A percentile compares a stretch with the other conserved stretches of the same genome.
Evolutionary conservation across 2,888 invertebrate species (phyloP).

Genomic region (Agonum fuliginosum): DNA sequence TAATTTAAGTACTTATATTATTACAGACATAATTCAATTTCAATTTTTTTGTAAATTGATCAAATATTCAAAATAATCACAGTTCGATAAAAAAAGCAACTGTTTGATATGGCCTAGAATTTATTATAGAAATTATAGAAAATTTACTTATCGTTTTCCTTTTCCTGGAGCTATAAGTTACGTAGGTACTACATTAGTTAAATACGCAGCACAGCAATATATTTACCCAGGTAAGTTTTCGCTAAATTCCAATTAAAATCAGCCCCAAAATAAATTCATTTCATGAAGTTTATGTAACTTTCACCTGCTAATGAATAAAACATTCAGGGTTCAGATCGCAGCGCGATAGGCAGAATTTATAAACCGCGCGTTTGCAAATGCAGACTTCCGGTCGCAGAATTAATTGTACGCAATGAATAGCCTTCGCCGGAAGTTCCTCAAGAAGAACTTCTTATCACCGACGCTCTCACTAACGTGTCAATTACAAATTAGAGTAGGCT

Average conservation of each 20-base stretch:
- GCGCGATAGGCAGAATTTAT: slow-evolving; percentile 31
- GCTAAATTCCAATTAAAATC: slow-evolving; percentile 19
- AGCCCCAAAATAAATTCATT: slow-evolving; percentile 14
- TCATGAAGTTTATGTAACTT: slow-evolving; percentile 32
- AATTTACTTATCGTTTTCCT: too few relatives aligned
- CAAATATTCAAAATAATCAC: too few relatives aligned
- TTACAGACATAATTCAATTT: too few relatives aligned
- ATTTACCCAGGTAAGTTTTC: too few relatives aligned
- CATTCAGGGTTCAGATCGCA: slow-evolving; percentile 23
- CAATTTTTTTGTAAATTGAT: too few relatives aligned
- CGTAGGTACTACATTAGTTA: too few relatives aligned
- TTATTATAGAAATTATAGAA: too few relatives aligned
- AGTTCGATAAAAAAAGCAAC: too few relatives aligned
- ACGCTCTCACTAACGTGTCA: slow-evolving; percentile 20
- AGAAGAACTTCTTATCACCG: slow-evolving; percentile 12
- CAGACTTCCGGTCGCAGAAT: slow-evolving; percentile 29
- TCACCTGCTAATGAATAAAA: slow-evolving; percentile 47
- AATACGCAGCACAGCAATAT: too few relatives aligned
- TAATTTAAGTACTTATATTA: too few relatives aligned
- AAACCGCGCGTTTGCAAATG: slow-evolving; percentile 43
- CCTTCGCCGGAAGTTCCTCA: slow-evolving; percentile 33
- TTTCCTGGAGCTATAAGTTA: too few relatives aligned
- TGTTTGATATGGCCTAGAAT: too few relatives aligned
- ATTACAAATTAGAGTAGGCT: slow-evolving; percentile 32
- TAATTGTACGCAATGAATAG: slow-evolving; percentile 48